These are phyloP conservation scores for Proctacanthus coquilletti DNA, from an alignment of 1,140 invertebrate species.

Conservation along the genomic window DNA sequence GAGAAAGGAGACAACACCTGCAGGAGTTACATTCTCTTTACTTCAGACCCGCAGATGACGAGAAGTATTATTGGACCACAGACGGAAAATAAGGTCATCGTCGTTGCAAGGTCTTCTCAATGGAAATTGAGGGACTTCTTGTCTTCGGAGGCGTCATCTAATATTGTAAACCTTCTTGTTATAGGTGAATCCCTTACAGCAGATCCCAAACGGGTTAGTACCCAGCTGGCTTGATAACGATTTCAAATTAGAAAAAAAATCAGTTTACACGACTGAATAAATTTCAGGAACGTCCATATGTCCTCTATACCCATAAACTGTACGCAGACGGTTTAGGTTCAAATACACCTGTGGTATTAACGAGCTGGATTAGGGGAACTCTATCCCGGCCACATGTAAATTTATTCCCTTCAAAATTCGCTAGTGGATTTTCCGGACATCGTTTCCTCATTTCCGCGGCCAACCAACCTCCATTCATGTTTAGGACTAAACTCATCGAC, in stretches of 20 bases:
- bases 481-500: slow-evolving; percentile 36
- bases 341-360: slow-evolving; percentile 42
- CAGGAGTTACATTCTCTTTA: slow-evolving; percentile 44
- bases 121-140: slow-evolving; percentile 55
- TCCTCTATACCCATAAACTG: slow-evolving; percentile 52
- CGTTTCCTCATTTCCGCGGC: slow-evolving; percentile 45
- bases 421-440: slow-evolving; percentile 49
- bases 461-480: slow-evolving; percentile 52
- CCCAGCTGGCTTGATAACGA: too few species aligned
- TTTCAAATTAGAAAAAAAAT: slow-evolving; percentile 1
- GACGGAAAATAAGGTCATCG: slow-evolving; percentile 38
- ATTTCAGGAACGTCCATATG: slow-evolving; percentile 42
- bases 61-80: slow-evolving; percentile 40
- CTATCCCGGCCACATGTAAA: slow-evolving; percentile 41
- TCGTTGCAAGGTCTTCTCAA: slow-evolving; percentile 46
- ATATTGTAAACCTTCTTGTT: slow-evolving; percentile 48
- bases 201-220: slow-evolving; percentile 20
- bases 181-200: slow-evolving; percentile 40
- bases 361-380: slow-evolving; percentile 45
- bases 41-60: slow-evolving; percentile 40
- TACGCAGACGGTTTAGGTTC: slow-evolving; percentile 50
- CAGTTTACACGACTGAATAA: slow-evolving; percentile 2
- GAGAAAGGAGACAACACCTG: slow-evolving; percentile 32
- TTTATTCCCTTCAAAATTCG: slow-evolving; percentile 51
- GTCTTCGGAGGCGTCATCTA: slow-evolving; percentile 37